phyloP scores from a whole-genome alignment of 2,888 invertebrate species.

The Dasypogon diadema region DNA sequence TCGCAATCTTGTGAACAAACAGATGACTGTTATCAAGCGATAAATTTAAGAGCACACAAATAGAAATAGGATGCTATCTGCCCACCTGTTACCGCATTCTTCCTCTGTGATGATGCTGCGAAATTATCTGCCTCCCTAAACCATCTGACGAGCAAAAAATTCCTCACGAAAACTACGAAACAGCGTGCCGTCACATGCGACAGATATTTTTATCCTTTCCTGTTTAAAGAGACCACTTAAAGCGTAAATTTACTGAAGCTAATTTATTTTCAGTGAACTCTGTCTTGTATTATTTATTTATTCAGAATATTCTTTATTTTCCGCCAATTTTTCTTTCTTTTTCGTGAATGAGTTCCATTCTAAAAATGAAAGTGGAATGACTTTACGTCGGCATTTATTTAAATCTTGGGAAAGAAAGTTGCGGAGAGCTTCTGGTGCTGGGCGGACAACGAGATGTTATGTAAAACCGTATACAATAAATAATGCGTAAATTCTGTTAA shows the following conservation, averaged over 20 bases:
- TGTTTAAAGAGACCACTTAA: not conserved
- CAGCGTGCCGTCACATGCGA: too few relatives aligned
- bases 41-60: too few relatives aligned
- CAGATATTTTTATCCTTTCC: not conserved
- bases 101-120: too few relatives aligned
- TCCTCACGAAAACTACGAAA: too few relatives aligned
- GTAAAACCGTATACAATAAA: not conserved
- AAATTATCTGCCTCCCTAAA: too few relatives aligned
- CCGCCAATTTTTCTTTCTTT: not conserved
- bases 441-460: not conserved
- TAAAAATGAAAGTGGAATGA: constrained; percentile 3
- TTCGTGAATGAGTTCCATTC: not conserved
- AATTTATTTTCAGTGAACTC: not conserved
- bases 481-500: not conserved
- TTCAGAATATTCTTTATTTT: not conserved
- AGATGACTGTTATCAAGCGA: too few relatives aligned
- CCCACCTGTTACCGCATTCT: too few relatives aligned
- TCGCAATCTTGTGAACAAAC: too few relatives aligned
- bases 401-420: not conserved
- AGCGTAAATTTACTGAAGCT: not conserved
- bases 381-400: not conserved
- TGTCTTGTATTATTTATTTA: constrained; percentile 1
- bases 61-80: too few relatives aligned
- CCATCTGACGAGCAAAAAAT: too few relatives aligned
- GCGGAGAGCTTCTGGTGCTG: not conserved